phyloP scores from a whole-genome alignment of 2,888 invertebrate genomes.

The Amiota communis region DNA sequence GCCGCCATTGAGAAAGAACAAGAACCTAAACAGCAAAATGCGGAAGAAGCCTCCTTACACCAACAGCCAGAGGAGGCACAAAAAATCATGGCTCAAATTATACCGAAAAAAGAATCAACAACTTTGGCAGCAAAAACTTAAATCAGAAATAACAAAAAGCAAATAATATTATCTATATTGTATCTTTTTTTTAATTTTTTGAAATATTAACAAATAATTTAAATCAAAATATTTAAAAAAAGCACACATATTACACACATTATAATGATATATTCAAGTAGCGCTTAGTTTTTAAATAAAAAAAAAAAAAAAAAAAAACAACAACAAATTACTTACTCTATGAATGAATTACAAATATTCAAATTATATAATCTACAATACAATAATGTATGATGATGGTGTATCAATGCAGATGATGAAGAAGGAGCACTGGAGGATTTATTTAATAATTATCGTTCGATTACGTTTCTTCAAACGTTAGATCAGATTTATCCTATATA shows the following conservation, averaged over 20 bases:
- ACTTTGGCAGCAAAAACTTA: slow-evolving; percentile 14
- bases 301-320: slow-evolving; percentile 12
- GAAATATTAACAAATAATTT: neutral
- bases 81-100: neutral
- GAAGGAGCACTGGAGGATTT: no score
- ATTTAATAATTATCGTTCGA: no score
- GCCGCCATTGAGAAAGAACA: slow-evolving; percentile 20
- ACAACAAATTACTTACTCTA: neutral
- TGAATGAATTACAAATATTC: slow-evolving; percentile 17
- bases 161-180: neutral
- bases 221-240: neutral
- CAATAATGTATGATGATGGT: no score
- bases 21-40: neutral
- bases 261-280: slow-evolving; percentile 17
- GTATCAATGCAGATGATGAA: no score
- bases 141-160: neutral
- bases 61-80: neutral
- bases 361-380: neutral
- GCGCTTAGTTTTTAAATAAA: slow-evolving; percentile 21
- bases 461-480: no score
- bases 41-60: neutral
- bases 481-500: no score
- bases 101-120: neutral
- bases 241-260: slow-evolving; percentile 10
- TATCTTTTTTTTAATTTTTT: neutral